Evolutionary conservation across 2,113 vertebrate genomes (phyloP), one percentile per base, ranked within the genome.

Genomic region (Sander lucioperca): DNA sequence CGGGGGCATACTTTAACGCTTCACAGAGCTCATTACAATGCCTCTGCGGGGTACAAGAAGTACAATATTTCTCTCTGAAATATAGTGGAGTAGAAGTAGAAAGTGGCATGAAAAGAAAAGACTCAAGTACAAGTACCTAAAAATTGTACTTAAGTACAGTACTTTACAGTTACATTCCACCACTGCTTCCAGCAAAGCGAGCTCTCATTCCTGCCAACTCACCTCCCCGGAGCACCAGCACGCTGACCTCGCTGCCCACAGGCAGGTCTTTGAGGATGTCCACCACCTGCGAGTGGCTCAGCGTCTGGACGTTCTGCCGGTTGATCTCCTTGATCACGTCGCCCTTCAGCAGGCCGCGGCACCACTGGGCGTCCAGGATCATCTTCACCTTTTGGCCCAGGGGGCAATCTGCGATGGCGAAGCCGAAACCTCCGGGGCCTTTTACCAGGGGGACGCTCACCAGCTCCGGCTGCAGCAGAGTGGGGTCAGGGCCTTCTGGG

Each of bases 311-410:
- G 0, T 99, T 98, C 93, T 98, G 97, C 10, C 97, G 95, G 94
- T 97, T 98, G 80, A 99, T 97, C 92, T 99, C 98, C 91, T 99
- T 98, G 93, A 99, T 98, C 12, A 99, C 95, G 0, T 99, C 98
- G 2, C 98, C 98, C 80, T 99, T 99, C 88, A 99, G 95, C 80
- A 99, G 93, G 66, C 98, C 98, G 11, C 96, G 97, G 91, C 98
- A 99, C 97, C 98, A 99, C 94, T 99, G 98, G 15, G 97, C 97
- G 27, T 99, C 98, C 93, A 99, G 89, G 93, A 99, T 99, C 97
- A 99, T 99, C 93, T 99, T 99, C 82, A 99, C 98, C 92, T 99
- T 99, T 85, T 99, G 98, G 15, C 98, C 98, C 14, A 97, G 93
- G 2, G 97, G 96, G 78, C 97, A 97, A 86, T 99, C 98, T 0